phyloP scores from a whole-genome alignment of 2,797 vertebrate species.

The Thaleichthys pacificus region DNA sequence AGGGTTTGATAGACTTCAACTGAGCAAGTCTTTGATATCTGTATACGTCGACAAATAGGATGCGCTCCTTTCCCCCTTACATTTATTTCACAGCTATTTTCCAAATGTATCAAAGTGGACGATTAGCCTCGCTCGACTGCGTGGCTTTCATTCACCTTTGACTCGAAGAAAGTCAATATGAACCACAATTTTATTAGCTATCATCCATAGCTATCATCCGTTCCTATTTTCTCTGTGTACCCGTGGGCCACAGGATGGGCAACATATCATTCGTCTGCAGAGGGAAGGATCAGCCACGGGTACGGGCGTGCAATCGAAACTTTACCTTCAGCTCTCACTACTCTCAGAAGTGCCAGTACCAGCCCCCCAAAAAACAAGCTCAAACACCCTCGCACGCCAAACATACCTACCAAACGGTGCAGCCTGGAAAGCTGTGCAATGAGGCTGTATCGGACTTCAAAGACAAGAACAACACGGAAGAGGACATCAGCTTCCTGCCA shows the following conservation, averaged over 20 bases:
- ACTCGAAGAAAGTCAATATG: conserved; percentile 18
- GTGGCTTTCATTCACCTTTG: conserved; percentile 26
- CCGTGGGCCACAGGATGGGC: not conserved
- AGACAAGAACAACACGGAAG: not conserved
- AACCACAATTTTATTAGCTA: not conserved
- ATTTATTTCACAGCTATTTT: conserved; percentile 16
- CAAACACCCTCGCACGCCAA: not conserved
- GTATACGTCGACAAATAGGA: not conserved
- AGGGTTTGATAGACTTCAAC: not conserved
- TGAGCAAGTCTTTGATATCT: not conserved
- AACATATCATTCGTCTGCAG: conserved; percentile 10
- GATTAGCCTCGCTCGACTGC: conserved; percentile 32
- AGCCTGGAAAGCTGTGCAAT: not conserved
- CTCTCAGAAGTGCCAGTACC: not conserved
- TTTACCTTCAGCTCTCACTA: not conserved
- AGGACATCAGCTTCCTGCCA: not conserved
- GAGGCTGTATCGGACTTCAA: not conserved
- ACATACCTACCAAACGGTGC: not conserved
- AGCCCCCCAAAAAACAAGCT: not conserved
- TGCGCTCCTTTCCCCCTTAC: not conserved
- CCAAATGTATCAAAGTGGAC: conserved; percentile 14
- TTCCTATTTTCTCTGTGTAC: conserved; percentile 8
- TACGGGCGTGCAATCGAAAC: not conserved
- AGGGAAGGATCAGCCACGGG: not conserved
- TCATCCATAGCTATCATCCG: conserved; percentile 25